phyloP scores from a whole-genome alignment of 1,140 invertebrate genomes.

The Saccostrea echinata region DNA sequence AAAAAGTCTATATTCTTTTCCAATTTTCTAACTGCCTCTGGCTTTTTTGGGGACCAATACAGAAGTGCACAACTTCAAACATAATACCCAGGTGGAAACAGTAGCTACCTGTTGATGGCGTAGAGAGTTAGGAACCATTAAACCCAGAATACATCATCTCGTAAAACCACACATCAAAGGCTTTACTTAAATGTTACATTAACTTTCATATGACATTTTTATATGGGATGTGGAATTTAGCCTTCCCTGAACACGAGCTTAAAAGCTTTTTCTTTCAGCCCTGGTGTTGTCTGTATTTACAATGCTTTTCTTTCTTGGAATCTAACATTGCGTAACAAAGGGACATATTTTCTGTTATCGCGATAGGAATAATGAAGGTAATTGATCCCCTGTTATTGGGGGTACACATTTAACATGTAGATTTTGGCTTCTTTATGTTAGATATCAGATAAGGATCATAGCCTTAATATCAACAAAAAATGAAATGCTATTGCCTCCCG shows the following conservation, averaged over 20 bases:
- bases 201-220: slow-evolving; percentile 38
- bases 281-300: background rate
- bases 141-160: slow-evolving; percentile 1
- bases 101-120: background rate
- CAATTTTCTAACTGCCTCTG: too few species aligned
- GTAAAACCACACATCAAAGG: slow-evolving; percentile 29
- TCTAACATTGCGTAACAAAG: background rate
- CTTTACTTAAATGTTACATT: slow-evolving; percentile 16
- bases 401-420: background rate
- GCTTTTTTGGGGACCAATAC: too few species aligned
- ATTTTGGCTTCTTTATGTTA: background rate
- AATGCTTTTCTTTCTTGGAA: background rate
- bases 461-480: too few species aligned
- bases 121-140: background rate
- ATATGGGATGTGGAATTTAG: background rate
- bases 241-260: slow-evolving; percentile 2
- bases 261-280: slow-evolving; percentile 21
- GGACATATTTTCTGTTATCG: background rate
- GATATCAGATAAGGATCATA: background rate
- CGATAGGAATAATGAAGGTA: background rate
- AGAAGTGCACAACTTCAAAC: background rate
- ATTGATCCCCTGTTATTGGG: background rate
- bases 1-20: too few species aligned
- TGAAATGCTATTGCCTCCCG: background rate
- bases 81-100: background rate